phyloP scores from a whole-genome alignment of 2,888 invertebrate species.

The Linyphia triangularis region DNA sequence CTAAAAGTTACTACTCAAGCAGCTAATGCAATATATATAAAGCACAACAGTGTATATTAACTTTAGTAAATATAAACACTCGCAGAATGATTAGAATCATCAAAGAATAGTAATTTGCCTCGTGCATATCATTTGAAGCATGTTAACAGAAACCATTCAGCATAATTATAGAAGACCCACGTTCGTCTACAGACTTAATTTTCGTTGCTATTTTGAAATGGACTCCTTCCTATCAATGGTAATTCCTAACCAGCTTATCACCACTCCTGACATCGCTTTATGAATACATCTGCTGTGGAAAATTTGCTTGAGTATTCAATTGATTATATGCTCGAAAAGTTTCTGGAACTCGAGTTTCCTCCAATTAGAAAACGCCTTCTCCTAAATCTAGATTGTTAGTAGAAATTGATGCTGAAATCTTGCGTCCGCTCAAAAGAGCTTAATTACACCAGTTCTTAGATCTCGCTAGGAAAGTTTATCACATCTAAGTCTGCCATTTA shows the following conservation, averaged over 20 bases:
- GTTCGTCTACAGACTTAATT: background rate
- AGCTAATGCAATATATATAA: too few species aligned
- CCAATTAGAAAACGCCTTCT: conserved; percentile 26
- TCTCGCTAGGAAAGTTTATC: conserved; percentile 31
- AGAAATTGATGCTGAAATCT: conserved; percentile 46
- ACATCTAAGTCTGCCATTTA: conserved; percentile 25
- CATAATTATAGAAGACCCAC: background rate
- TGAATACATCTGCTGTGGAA: conserved; percentile 20
- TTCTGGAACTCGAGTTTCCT: conserved; percentile 20
- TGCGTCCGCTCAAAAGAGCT: conserved; percentile 1
- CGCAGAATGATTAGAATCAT: background rate
- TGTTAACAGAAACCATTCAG: background rate
- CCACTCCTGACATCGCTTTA: conserved; percentile 4
- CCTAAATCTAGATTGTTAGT: conserved; percentile 21
- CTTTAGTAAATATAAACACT: too few species aligned
- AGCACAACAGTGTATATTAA: too few species aligned
- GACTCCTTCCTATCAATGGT: background rate
- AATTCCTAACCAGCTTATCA: conserved; percentile 14
- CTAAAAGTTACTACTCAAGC: too few species aligned
- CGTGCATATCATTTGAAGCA: background rate
- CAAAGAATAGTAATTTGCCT: background rate
- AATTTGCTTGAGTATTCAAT: conserved; percentile 23
- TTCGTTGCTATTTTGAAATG: conserved; percentile 9
- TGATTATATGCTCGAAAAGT: conserved; percentile 17
- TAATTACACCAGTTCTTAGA: conserved; percentile 44